A percentile compares a stretch with the other conserved stretches of the same genome.
Evolutionary conservation across 1,140 invertebrate genomes (phyloP).

Genomic region (Drosophila subpulchrella): DNA sequence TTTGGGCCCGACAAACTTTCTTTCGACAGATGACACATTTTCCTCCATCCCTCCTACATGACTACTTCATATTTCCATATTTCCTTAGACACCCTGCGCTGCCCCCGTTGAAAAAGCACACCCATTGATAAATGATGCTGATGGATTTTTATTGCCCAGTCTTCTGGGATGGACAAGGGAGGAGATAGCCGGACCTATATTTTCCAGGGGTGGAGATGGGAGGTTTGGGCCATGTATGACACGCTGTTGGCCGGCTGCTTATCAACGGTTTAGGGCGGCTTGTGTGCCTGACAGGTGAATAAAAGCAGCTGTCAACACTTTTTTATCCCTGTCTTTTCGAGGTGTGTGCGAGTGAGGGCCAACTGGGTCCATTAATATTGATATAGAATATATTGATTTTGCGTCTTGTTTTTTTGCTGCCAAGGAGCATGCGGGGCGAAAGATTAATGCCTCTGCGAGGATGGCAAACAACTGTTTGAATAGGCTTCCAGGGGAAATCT

Average conservation of each 20-base stretch:
- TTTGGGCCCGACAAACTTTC: slow-evolving; percentile 42
- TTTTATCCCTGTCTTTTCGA: slow-evolving; percentile 32
- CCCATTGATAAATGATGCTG: slow-evolving; percentile 79
- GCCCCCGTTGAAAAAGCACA: slow-evolving; percentile 8
- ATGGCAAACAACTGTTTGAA: slow-evolving; percentile 21
- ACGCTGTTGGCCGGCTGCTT: slow-evolving; percentile 61
- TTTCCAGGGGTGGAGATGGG: not conserved
- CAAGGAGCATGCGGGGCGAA: slow-evolving; percentile 21
- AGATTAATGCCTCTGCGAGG: slow-evolving; percentile 40
- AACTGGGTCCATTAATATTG: slow-evolving; percentile 64
- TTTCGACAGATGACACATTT: slow-evolving; percentile 54
- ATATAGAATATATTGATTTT: slow-evolving; percentile 70
- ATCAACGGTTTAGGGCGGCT: slow-evolving; percentile 81
- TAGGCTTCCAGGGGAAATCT: slow-evolving; percentile 15
- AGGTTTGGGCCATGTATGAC: slow-evolving; percentile 51
- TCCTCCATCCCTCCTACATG: slow-evolving; percentile 48
- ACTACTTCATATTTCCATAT: slow-evolving; percentile 73
- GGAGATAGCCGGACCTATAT: slow-evolving; percentile 4
- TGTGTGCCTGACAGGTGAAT: slow-evolving; percentile 77
- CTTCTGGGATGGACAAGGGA: slow-evolving; percentile 29
- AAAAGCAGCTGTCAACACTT: slow-evolving; percentile 81
- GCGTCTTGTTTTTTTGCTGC: slow-evolving; percentile 32
- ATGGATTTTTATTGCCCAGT: slow-evolving; percentile 76
- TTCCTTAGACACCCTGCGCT: slow-evolving; percentile 37
- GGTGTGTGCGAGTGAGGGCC: slow-evolving; percentile 13